Conservation (phyloP, 1,140 invertebrate genomes). For the Armadillidium nasatum region DNA sequence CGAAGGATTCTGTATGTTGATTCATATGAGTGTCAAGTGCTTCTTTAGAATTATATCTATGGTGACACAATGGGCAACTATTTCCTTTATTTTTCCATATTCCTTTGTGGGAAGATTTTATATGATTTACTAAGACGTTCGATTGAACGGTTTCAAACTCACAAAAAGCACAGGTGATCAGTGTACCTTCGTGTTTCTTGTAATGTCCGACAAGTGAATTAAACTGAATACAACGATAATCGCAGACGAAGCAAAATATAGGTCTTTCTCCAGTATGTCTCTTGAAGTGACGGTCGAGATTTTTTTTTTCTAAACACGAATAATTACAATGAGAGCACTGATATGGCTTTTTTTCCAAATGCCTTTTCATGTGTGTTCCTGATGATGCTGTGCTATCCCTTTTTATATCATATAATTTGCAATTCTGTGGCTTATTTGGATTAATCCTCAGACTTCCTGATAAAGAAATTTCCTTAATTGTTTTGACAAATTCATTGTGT, state of each 20-base stretch:
- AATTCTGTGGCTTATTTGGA: background rate
- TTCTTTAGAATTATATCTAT: background rate
- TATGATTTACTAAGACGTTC: background rate
- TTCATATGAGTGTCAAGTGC: background rate
- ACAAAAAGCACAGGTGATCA: background rate
- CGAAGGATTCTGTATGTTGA: background rate
- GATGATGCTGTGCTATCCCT: background rate
- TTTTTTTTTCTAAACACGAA: constrained; percentile 49
- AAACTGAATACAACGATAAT: background rate
- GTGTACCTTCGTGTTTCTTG: background rate
- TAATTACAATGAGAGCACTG: constrained; percentile 51
- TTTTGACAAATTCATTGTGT: background rate
- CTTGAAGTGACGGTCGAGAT: constrained; percentile 23
- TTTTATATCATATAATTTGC: background rate
- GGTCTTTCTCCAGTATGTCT: constrained; percentile 28
- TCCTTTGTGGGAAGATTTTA: background rate
- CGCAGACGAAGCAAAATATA: background rate
- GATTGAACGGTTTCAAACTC: background rate
- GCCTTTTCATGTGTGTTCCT: constrained; percentile 18
- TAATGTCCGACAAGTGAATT: background rate
- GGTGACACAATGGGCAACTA: background rate
- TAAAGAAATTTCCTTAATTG: background rate
- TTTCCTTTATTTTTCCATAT: background rate
- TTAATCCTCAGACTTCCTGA: background rate
- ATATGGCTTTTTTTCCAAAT: constrained; percentile 26